These are phyloP conservation scores for Oreochromis mossambicus DNA, from an alignment of 2,797 vertebrate genomes.

Conservation along the genomic window DNA sequence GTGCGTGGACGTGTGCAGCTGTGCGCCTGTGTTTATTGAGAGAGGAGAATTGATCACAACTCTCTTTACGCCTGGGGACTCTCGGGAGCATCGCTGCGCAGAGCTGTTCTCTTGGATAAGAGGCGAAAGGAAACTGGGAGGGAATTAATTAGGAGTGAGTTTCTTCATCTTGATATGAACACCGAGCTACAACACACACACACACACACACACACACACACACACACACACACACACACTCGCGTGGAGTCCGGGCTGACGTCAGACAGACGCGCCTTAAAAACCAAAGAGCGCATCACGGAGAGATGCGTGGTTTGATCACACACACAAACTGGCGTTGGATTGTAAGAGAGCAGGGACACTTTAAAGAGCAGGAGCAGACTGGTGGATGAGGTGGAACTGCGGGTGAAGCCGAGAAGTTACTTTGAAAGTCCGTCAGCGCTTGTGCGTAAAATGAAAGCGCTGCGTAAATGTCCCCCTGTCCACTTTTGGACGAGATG, in stretches of 20 bases:
- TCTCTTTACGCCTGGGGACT: slow-evolving; percentile 87
- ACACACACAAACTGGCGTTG: slow-evolving; percentile 1
- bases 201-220: not conserved
- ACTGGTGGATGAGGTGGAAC: not conserved
- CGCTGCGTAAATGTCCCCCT: slow-evolving; percentile 39
- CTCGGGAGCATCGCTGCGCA: slow-evolving; percentile 37
- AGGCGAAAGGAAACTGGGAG: slow-evolving; percentile 31
- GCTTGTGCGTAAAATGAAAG: slow-evolving; percentile 35
- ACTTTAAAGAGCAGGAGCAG: not conserved
- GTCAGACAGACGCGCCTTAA: slow-evolving; percentile 70
- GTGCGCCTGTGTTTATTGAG: slow-evolving; percentile 37
- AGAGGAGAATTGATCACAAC: slow-evolving; percentile 82
- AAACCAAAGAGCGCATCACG: slow-evolving; percentile 62
- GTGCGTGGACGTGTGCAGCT: not conserved
- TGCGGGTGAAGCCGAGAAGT: slow-evolving; percentile 5
- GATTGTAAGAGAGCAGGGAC: slow-evolving; percentile 14
- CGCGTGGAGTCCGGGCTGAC: slow-evolving; percentile 40
- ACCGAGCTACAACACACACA: not conserved
- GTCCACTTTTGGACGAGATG: not conserved
- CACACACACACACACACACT: not conserved
- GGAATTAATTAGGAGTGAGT: slow-evolving; percentile 54
- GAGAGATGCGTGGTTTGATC: slow-evolving; percentile 53
- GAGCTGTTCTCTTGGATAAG: slow-evolving; percentile 7
- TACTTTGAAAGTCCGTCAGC: not conserved
- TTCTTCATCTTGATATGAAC: slow-evolving; percentile 38